phyloP scores from a whole-genome alignment of 2,113 vertebrate genomes.

The Acinonyx jubatus region DNA sequence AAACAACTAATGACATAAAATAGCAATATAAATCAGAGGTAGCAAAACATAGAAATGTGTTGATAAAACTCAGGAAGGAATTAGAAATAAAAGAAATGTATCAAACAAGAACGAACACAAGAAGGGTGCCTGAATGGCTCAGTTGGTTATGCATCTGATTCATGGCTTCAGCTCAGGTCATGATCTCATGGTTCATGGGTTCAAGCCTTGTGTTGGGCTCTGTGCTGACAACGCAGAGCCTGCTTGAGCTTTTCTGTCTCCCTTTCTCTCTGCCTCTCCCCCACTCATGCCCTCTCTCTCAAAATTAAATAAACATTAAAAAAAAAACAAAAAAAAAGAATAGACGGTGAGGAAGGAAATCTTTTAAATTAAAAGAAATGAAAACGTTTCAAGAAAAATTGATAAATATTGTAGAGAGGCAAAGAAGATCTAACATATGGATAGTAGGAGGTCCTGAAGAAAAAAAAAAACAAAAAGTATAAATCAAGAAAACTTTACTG shows the following conservation, averaged over 20 bases:
- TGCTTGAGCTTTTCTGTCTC: no score
- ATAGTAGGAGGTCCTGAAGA: neutral
- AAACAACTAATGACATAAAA: neutral
- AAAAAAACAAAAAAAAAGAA: neutral
- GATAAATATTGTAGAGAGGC: neutral
- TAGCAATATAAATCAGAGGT: neutral
- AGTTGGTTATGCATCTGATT: no score
- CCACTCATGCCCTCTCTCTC: no score
- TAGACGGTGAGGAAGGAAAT: neutral
- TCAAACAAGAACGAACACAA: neutral
- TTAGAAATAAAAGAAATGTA: neutral
- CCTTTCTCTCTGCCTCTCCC: no score
- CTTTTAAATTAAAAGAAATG: neutral
- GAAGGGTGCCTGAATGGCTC: neutral
- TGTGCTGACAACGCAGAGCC: no score
- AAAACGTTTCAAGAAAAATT: neutral
- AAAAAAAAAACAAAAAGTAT: neutral
- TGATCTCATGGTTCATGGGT: no score
- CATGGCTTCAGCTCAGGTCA: no score
- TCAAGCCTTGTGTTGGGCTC: no score
- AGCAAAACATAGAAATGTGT: neutral
- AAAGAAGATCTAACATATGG: conserved; percentile 14
- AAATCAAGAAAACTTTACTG: neutral
- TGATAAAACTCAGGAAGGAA: neutral
- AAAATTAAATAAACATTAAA: neutral